Conservation (phyloP, 2,888 invertebrate species). For the Drosophila subsilvestris region DNA sequence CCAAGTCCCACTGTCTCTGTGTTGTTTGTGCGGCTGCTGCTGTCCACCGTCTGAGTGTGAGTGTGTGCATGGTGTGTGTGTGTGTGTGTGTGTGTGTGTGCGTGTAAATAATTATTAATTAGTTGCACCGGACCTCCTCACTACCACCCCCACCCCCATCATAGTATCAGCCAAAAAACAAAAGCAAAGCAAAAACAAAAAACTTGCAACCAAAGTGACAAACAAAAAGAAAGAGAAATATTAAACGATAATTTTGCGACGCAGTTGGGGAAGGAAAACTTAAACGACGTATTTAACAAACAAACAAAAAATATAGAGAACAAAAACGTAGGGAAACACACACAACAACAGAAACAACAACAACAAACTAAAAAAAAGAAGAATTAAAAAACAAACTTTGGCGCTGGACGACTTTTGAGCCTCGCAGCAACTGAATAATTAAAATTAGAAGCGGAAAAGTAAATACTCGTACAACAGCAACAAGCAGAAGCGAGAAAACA, state of each 20-base stretch:
- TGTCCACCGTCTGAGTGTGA: background rate
- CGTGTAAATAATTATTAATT: constrained; percentile 66
- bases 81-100: constrained; percentile 25
- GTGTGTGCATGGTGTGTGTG: constrained; percentile 15
- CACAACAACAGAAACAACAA: constrained; percentile 19
- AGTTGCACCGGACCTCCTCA: constrained; percentile 42
- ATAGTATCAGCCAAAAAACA: constrained; percentile 26
- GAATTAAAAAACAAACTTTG: constrained; percentile 67
- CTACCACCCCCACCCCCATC: background rate
- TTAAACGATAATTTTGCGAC: constrained; percentile 52
- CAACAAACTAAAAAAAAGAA: constrained; percentile 49
- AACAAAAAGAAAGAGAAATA: constrained; percentile 19
- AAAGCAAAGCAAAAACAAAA: constrained; percentile 29
- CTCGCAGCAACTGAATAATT: constrained; percentile 74
- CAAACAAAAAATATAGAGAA: constrained; percentile 12
- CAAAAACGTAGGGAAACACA: constrained; percentile 14
- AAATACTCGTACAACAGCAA: constrained; percentile 52
- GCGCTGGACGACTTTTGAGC: constrained; percentile 71
- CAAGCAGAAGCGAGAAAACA: constrained; percentile 34
- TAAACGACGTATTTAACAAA: constrained; percentile 64
- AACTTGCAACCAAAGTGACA: constrained; percentile 43
- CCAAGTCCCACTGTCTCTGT: constrained; percentile 34
- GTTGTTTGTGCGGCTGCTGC: constrained; percentile 47
- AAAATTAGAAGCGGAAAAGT: constrained; percentile 76
- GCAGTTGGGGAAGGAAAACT: constrained; percentile 67